Conservation (phyloP, 2,888 invertebrate genomes). For the Boloria euphrosyne region DNA sequence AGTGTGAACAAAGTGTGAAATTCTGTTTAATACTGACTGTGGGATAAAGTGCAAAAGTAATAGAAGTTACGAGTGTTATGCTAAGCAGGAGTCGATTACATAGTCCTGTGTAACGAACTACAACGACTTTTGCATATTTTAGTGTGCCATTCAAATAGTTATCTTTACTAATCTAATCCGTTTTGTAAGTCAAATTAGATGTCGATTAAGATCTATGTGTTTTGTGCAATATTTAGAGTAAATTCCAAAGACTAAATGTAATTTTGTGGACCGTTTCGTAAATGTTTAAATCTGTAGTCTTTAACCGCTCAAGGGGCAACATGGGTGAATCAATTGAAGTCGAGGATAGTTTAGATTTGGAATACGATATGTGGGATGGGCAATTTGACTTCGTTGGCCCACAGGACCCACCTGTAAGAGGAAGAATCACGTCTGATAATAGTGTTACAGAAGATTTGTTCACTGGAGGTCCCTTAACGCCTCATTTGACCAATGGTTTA, state of each 20-base stretch:
- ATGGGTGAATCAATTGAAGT: constrained; percentile 75
- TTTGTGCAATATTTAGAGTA: constrained; percentile 71
- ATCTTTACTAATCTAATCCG: constrained; percentile 68
- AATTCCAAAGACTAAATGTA: constrained; percentile 58
- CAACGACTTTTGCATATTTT: constrained; percentile 39
- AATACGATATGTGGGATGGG: constrained; percentile 94
- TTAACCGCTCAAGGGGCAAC: constrained; percentile 68
- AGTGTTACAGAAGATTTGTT: constrained; percentile 77
- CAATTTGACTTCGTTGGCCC: constrained; percentile 92
- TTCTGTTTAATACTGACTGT: constrained; percentile 27
- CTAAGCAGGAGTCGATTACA: constrained; percentile 28
- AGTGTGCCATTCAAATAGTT: constrained; percentile 70
- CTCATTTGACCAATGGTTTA: constrained; percentile 70
- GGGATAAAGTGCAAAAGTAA: constrained; percentile 28
- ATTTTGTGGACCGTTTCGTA: constrained; percentile 53
- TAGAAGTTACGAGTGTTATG: constrained; percentile 31
- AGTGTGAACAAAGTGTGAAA: constrained; percentile 38
- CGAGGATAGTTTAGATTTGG: constrained; percentile 86
- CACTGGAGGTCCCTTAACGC: constrained; percentile 72
- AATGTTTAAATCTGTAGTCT: constrained; percentile 77
- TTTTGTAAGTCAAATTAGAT: constrained; percentile 58
- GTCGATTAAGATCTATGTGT: constrained; percentile 51
- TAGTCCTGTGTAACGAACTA: constrained; percentile 30
- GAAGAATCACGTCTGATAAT: constrained; percentile 66
- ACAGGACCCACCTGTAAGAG: constrained; percentile 67